Evolutionary conservation across 92 coral and sea anemone genomes (phyloP).

Genomic region (Epizoanthus scotinus): DNA sequence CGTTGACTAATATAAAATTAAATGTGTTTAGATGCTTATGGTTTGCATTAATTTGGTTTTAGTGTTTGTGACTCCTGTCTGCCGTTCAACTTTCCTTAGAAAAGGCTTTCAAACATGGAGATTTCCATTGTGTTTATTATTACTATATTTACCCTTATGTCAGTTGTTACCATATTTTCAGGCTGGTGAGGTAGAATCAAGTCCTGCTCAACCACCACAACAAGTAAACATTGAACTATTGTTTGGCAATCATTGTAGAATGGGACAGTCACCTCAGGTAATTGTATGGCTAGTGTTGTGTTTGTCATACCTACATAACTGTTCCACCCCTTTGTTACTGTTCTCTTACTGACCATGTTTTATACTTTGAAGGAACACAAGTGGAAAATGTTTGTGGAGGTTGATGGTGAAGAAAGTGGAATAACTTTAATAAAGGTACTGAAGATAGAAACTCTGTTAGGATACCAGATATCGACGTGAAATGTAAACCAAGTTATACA

Average conservation of each 20-base stretch:
- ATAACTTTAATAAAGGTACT: constrained; percentile 66
- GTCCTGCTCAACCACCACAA: constrained; percentile 20
- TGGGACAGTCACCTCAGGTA: constrained; percentile 73
- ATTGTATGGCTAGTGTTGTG: not conserved
- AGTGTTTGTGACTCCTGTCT: no score
- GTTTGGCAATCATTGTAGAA: constrained; percentile 84
- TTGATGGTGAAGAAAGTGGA: constrained; percentile 76
- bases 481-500: no score
- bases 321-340: no score
- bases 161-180: not conserved
- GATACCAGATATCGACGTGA: no score
- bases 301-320: not conserved
- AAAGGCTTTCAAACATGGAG: no score
- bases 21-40: no score
- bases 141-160: no score
- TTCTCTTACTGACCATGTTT: not conserved
- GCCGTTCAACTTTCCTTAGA: no score
- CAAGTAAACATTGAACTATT: constrained; percentile 52
- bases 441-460: not conserved
- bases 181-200: constrained; percentile 8
- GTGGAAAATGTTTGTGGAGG: constrained; percentile 85
- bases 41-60: no score
- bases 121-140: no score
- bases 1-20: no score
- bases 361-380: constrained; percentile 67